Evolutionary conservation across 2,113 vertebrate genomes (phyloP).

Genomic region (Toxostoma redivivum): DNA sequence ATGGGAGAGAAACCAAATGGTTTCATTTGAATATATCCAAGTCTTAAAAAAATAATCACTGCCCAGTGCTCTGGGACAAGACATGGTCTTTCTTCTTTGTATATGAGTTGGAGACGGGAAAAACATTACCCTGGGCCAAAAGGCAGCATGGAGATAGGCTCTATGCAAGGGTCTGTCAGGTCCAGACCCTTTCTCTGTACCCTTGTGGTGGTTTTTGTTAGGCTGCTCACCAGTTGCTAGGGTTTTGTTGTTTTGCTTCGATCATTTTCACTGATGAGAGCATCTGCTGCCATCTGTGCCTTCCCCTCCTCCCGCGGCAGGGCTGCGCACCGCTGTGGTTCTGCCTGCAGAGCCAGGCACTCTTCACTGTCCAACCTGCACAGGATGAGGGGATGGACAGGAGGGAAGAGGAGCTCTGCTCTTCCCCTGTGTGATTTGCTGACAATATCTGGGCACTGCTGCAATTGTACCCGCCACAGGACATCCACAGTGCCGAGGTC

Average conservation of each 20-base stretch:
- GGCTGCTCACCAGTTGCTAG: constrained; percentile 45
- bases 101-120: neutral
- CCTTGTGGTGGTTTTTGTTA: constrained; percentile 10
- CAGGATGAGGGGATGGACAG: neutral
- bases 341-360: neutral
- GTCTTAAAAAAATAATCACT: neutral
- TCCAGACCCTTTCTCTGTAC: neutral
- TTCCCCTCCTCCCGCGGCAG: neutral
- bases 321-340: rapidly evolving
- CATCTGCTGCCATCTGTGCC: constrained; percentile 64
- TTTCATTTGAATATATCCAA: neutral
- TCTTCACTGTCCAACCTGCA: neutral
- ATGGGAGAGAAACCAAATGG: rapidly evolving
- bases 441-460: rapidly evolving
- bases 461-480: rapidly evolving
- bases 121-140: neutral
- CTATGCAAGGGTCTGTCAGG: neutral
- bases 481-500: neutral
- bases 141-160: neutral
- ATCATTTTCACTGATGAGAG: constrained; percentile 54
- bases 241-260: constrained; percentile 12
- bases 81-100: neutral
- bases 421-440: neutral
- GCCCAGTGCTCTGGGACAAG: neutral
- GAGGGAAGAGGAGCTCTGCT: neutral